Evolutionary conservation across 2,113 vertebrate genomes (phyloP).

Genomic region (Pollachius pollachius): DNA sequence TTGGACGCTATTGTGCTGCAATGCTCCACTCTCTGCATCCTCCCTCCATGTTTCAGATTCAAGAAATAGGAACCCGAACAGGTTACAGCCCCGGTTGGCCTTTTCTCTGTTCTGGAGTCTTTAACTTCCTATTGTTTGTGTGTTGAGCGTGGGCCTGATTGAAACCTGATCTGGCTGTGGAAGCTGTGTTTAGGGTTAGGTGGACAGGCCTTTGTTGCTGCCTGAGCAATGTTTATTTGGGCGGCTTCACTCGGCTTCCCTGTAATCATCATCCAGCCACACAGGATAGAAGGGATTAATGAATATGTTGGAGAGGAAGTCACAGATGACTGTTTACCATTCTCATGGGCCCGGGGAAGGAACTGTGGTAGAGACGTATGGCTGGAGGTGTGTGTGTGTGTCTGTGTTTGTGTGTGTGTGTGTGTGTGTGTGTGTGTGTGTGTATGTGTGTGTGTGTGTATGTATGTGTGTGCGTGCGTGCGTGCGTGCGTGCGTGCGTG

Average conservation of each 20-base stretch:
- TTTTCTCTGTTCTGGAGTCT: conserved; percentile 31
- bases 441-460: background rate
- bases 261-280: conserved; percentile 71
- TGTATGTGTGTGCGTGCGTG: background rate
- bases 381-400: conserved; percentile 21
- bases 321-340: conserved; percentile 72
- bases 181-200: conserved; percentile 73
- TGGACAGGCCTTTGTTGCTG: conserved; percentile 70
- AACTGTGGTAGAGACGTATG: conserved; percentile 29
- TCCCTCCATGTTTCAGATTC: background rate
- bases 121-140: conserved; percentile 65
- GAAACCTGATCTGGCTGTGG: conserved; percentile 66
- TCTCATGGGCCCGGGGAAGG: conserved; percentile 54
- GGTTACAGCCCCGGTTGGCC: conserved; percentile 49
- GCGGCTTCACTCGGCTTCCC: conserved; percentile 69
- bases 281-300: conserved; percentile 72
- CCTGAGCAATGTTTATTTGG: conserved; percentile 73
- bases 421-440: conserved; percentile 5
- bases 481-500: background rate
- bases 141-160: conserved; percentile 68
- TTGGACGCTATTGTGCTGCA: too few relatives aligned
- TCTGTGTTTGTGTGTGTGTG: conserved; percentile 12
- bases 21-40: too few relatives aligned
- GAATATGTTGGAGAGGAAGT: conserved; percentile 71
- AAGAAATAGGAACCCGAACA: conserved; percentile 51